Conservation (phyloP, 2,888 invertebrate genomes). For the Drosophila demipolita region DNA sequence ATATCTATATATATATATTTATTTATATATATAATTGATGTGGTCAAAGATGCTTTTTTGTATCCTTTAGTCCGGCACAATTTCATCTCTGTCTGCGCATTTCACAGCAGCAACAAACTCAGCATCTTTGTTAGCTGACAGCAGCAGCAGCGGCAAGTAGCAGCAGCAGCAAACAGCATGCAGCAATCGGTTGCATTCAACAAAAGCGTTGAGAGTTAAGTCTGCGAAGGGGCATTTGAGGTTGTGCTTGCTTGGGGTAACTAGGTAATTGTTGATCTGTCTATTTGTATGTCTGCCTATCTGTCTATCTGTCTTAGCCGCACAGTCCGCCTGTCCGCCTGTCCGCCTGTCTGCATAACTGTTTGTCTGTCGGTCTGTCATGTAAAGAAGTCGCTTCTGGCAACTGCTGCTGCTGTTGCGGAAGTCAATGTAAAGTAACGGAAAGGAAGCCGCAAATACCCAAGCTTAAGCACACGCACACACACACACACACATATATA, state of each 20-base stretch:
- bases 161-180: conserved; percentile 5
- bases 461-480: conserved; percentile 18
- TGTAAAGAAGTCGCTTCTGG: conserved; percentile 25
- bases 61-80: background rate
- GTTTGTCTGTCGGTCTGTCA: conserved; percentile 23
- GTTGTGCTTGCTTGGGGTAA: background rate
- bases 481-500: conserved; percentile 12
- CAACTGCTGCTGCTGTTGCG: conserved; percentile 51
- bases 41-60: background rate
- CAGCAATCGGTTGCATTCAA: conserved; percentile 15
- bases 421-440: conserved; percentile 72
- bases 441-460: conserved; percentile 61
- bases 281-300: conserved; percentile 10
- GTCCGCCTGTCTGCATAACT: background rate
- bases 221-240: background rate
- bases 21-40: background rate
- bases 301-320: conserved; percentile 6
- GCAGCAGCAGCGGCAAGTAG: conserved; percentile 13
- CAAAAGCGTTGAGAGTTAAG: background rate
- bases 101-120: background rate
- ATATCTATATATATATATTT: background rate
- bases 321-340: too few relatives aligned
- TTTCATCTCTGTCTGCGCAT: background rate
- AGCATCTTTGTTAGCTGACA: conserved; percentile 47
- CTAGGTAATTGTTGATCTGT: conserved; percentile 1